A percentile compares a stretch with the other conserved stretches of the same genome.
Evolutionary conservation across 2,888 invertebrate genomes (phyloP).

Genomic region (Liopterus haemorrhoidalis): DNA sequence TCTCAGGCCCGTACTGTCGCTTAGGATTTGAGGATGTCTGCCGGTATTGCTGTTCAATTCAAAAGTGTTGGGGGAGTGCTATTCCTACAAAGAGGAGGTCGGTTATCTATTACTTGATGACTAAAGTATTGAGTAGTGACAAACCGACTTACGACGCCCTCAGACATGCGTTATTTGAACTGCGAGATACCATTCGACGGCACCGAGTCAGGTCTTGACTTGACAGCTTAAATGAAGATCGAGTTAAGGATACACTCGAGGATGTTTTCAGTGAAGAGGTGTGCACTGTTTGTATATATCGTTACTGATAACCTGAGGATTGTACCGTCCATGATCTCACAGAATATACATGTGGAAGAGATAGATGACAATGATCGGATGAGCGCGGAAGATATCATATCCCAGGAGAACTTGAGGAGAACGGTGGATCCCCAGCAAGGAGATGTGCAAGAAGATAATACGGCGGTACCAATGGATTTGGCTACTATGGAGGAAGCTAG

Average conservation of each 20-base stretch:
- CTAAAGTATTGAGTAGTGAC: constrained; percentile 46
- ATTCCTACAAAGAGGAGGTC: constrained; percentile 39
- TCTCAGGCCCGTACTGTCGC: constrained; percentile 48
- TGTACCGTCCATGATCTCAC: not conserved
- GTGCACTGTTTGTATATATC: constrained; percentile 43
- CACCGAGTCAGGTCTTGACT: constrained; percentile 47
- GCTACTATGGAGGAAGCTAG: too few species aligned
- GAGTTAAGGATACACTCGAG: constrained; percentile 45
- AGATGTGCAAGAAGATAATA: too few species aligned
- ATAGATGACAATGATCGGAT: too few species aligned
- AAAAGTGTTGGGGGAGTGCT: constrained; percentile 41
- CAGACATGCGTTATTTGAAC: too few species aligned
- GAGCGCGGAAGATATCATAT: too few species aligned
- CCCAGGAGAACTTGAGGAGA: too few species aligned
- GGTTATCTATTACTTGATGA: constrained; percentile 50
- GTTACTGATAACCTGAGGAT: not conserved
- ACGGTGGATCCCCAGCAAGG: too few species aligned
- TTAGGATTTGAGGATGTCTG: constrained; percentile 46
- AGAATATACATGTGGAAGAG: too few species aligned
- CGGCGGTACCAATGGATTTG: too few species aligned
- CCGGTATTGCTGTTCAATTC: constrained; percentile 45
- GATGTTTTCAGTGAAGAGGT: constrained; percentile 45
- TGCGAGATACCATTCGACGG: too few species aligned
- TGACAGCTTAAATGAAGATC: constrained; percentile 52
- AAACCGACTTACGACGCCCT: constrained; percentile 45